Evolutionary conservation across 2,888 invertebrate species (phyloP).

Genomic region (Cybosia mesomella): DNA sequence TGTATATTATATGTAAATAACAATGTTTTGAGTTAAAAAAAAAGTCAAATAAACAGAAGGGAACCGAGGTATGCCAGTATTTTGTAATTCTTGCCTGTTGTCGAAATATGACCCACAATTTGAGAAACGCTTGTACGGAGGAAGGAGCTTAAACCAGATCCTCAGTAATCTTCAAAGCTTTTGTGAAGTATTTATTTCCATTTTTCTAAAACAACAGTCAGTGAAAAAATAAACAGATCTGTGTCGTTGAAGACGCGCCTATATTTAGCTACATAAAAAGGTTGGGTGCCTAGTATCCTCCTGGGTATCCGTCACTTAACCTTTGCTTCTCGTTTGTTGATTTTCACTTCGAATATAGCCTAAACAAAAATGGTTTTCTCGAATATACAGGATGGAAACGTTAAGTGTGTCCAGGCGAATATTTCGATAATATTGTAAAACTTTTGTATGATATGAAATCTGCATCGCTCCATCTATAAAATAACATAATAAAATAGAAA

Average conservation of each 20-base stretch:
- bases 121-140: background rate
- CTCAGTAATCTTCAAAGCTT: background rate
- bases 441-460: no score
- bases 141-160: background rate
- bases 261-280: background rate
- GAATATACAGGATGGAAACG: no score
- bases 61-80: no score
- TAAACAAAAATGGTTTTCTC: background rate
- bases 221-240: background rate
- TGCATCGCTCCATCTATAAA: no score
- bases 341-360: background rate
- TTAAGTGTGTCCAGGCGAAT: no score
- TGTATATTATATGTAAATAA: no score
- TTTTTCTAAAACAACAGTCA: background rate
- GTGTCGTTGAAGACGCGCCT: background rate
- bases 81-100: no score
- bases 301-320: background rate
- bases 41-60: no score
- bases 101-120: no score
- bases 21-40: no score
- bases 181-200: background rate
- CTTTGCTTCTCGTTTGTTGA: background rate
- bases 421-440: no score
- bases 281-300: background rate
- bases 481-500: no score